Conservation (phyloP, 2,888 invertebrate species). For the Scaptomyza parva region DNA sequence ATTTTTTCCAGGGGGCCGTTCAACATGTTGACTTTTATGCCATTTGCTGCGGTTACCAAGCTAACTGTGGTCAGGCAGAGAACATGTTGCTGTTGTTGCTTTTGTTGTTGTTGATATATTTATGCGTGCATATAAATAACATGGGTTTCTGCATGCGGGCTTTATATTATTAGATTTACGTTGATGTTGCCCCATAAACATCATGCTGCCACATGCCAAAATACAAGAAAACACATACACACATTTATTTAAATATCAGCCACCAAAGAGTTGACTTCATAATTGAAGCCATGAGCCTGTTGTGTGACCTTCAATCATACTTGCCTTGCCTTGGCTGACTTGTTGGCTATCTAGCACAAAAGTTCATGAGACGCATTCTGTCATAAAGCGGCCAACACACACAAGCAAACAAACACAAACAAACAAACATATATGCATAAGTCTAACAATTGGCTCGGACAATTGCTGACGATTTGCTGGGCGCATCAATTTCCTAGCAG, state of each 20-base stretch:
- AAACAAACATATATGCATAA: conserved; percentile 1
- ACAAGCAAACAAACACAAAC: background rate
- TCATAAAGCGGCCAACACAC: conserved; percentile 31
- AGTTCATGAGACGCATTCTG: conserved; percentile 55
- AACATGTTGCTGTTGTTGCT: conserved; percentile 30
- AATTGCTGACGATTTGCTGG: conserved; percentile 66
- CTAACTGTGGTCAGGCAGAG: conserved; percentile 76
- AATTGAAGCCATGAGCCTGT: conserved; percentile 51
- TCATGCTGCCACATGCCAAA: conserved; percentile 52
- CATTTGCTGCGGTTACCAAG: conserved; percentile 75
- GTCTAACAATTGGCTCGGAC: conserved; percentile 62
- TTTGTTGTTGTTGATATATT: conserved; percentile 54
- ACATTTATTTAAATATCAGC: conserved; percentile 67
- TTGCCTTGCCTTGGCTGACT: conserved; percentile 12
- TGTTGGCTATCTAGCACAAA: conserved; percentile 21
- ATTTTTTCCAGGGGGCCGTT: conserved; percentile 69
- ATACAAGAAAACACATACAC: background rate
- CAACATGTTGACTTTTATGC: conserved; percentile 80
- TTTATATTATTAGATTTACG: conserved; percentile 77
- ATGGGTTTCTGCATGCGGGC: conserved; percentile 55
- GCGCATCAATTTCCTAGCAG: conserved; percentile 52
- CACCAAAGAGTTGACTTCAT: conserved; percentile 74
- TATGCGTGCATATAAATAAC: conserved; percentile 76
- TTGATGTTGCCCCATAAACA: conserved; percentile 64
- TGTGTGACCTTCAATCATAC: conserved; percentile 59